Base-by-base conservation (phyloP, 2,888 invertebrate genomes). In the Hermodice carunculata region DNA sequence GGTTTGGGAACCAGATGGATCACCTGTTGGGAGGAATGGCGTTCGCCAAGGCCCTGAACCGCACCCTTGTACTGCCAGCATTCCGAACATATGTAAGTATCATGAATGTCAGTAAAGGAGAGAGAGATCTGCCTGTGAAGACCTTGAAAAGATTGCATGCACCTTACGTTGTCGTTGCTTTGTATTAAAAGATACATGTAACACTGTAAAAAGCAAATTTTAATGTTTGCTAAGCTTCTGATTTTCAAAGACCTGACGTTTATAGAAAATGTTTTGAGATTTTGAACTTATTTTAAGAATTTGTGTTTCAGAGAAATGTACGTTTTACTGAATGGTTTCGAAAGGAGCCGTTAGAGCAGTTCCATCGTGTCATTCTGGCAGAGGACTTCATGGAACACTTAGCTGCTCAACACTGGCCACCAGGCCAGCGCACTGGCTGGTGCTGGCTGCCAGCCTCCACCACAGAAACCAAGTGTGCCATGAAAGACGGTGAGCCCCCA, bases 1-100 rank as follows among this genome's bases (percentile, higher is more conserved):
- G 85, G 42, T 82, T 81, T 78, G 85, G 85, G 17, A 85, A 85
- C 62, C 84, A 85, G 69, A 80, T 78, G 3, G 85, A 85, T 37
- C 84, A 85, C 65, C 82, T 85, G 57, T 71, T 85, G 3, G 85
- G 85, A 40, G 80, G 80, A 14, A 66, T 85, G 48, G 80, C 80
- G 19, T 84, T 85, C 78, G 81, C 84, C 5, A 82, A 84, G 68
- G 53, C 70, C 22, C 53, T 83, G 22, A 77, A 84, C 69, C 73
- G 85, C 59, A 84, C 84, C 14, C 64, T 85, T 14, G 67, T 85
- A 8, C 73, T 85, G 8, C 83, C 85, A 32, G 81, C 84, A 17
- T 83, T 81, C 74, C 73, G 83, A 62, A 82, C 82, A 26, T 83
- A 84, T 71, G 82, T 81, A 74, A 72, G 81, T 76, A 58, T 19